phyloP scores from a whole-genome alignment of 2,888 invertebrate species.

The Proisotoma minuta region DNA sequence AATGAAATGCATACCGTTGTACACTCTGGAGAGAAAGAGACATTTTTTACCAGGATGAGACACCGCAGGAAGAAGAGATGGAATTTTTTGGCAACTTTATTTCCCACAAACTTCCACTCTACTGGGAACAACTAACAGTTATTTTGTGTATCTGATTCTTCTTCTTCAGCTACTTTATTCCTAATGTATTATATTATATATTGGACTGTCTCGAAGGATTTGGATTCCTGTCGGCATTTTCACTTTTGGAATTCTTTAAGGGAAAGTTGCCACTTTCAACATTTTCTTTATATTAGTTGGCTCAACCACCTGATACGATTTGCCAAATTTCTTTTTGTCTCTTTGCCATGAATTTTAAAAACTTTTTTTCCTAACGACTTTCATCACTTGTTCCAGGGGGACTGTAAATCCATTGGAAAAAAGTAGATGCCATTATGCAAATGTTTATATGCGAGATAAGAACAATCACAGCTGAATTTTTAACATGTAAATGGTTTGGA shows the following conservation, averaged over 20 bases:
- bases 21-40: neutral
- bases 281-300: neutral
- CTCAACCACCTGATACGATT: constrained; percentile 10
- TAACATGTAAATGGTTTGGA: too few species aligned
- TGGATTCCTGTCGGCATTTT: constrained; percentile 26
- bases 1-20: constrained; percentile 21
- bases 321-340: constrained; percentile 9
- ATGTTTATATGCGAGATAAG: too few species aligned
- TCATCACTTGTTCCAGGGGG: constrained; percentile 15
- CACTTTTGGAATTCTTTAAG: neutral
- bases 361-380: constrained; percentile 10
- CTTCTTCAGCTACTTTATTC: constrained; percentile 12
- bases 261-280: neutral
- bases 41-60: neutral
- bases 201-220: constrained; percentile 27
- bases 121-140: constrained; percentile 3
- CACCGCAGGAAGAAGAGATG: neutral
- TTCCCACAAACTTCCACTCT: neutral
- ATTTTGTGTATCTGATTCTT: constrained; percentile 5
- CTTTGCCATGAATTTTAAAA: neutral
- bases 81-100: constrained; percentile 16
- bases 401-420: constrained; percentile 24
- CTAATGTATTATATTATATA: constrained; percentile 14
- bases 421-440: constrained; percentile 2
- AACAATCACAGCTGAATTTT: too few species aligned